Conservation (phyloP, 2,888 invertebrate genomes). For the Pyrochroa serraticornis region DNA sequence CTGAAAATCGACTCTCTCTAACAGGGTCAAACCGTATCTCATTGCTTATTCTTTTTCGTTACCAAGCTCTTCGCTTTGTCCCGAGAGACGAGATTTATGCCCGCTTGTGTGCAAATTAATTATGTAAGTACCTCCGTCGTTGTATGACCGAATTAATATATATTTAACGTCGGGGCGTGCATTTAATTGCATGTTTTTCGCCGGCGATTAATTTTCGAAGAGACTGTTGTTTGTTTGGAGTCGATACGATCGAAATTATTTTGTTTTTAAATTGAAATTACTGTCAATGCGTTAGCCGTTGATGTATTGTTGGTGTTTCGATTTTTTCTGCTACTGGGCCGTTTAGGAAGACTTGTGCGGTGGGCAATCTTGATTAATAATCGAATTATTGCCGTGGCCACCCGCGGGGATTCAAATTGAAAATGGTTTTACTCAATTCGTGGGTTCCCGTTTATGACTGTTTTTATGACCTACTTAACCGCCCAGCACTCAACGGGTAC, state of each 20-base stretch:
- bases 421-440: constrained; percentile 12
- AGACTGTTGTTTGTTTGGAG: too few species aligned
- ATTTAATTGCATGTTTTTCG: constrained; percentile 19
- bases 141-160: constrained; percentile 33
- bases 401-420: constrained; percentile 20
- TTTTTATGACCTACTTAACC: not conserved
- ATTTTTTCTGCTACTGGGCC: constrained; percentile 15
- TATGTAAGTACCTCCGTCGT: constrained; percentile 39
- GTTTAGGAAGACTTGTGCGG: not conserved
- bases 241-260: constrained; percentile 10
- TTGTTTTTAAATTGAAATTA: constrained; percentile 23
- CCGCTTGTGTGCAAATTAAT: constrained; percentile 45
- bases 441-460: not conserved
- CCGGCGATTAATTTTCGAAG: constrained; percentile 1
- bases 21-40: not conserved
- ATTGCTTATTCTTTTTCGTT: constrained; percentile 29
- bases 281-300: constrained; percentile 17
- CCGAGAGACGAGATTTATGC: constrained; percentile 37
- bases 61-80: constrained; percentile 29
- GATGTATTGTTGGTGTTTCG: constrained; percentile 6
- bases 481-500: not conserved
- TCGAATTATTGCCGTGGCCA: constrained; percentile 22
- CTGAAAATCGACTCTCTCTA: constrained; percentile 5
- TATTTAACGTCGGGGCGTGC: constrained; percentile 28
- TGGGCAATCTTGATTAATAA: constrained; percentile 25